A percentile compares a stretch with the other conserved stretches of the same genome.
Evolutionary conservation across 2,113 vertebrate species (phyloP).

Genomic region (Pavo muticus): DNA sequence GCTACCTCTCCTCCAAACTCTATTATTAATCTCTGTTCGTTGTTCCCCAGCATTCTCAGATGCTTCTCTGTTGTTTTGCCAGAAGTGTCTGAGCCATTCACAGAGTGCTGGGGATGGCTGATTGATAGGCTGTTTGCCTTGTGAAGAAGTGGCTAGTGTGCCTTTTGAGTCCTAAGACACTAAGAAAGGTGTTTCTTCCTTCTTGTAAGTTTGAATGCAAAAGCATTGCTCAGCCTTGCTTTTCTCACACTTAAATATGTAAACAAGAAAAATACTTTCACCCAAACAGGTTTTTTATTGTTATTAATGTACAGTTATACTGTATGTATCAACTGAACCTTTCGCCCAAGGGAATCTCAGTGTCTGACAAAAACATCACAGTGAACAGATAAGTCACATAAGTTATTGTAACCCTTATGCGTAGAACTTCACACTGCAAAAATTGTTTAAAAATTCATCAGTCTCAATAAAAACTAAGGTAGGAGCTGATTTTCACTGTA

Average conservation of each 20-base stretch:
- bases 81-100: not conserved
- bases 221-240: not conserved
- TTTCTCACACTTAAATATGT: not conserved
- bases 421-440: not conserved
- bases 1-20: not conserved
- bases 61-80: slow-evolving; percentile 22
- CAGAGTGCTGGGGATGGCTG: not conserved
- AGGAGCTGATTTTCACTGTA: not conserved
- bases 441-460: not conserved
- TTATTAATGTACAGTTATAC: not conserved
- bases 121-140: not conserved
- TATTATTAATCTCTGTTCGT: not conserved
- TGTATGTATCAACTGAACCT: not conserved
- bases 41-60: not conserved
- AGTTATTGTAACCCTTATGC: slow-evolving; percentile 25
- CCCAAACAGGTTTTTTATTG: not conserved
- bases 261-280: not conserved
- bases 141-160: not conserved
- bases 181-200: not conserved
- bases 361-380: not conserved
- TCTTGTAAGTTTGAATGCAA: not conserved
- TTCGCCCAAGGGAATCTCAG: not conserved
- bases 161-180: not conserved
- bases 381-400: slow-evolving; percentile 3
- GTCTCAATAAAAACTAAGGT: not conserved